phyloP scores from a whole-genome alignment of 2,113 vertebrate species.

The Odontophorus gujanensis region DNA sequence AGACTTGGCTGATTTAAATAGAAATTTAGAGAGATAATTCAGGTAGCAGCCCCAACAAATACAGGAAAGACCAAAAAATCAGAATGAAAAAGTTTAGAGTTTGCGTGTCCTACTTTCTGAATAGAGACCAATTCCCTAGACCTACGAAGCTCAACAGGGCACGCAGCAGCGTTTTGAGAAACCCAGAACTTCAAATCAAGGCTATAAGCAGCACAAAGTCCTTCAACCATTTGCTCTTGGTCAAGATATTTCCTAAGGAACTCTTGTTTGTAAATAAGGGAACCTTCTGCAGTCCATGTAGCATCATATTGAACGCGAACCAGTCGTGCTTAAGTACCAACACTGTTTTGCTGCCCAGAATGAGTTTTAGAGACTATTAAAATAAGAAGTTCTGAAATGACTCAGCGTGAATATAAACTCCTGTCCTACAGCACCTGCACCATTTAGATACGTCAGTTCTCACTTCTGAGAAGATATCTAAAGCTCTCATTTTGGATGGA shows the following conservation, averaged over 20 bases:
- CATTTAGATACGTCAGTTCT: not conserved
- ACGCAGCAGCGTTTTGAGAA: not conserved
- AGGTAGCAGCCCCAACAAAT: not conserved
- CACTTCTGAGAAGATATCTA: not conserved
- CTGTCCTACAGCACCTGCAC: not conserved
- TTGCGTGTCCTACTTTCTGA: not conserved
- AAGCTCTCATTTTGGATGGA: not conserved
- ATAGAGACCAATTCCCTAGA: not conserved
- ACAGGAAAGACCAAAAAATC: not conserved
- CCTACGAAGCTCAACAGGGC: not conserved
- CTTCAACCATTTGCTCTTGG: not conserved
- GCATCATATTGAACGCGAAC: not conserved
- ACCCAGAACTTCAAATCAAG: not conserved
- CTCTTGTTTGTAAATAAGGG: not conserved
- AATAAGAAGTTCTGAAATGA: not conserved
- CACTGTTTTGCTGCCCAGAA: not conserved
- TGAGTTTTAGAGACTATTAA: not conserved
- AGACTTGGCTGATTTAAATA: not conserved
- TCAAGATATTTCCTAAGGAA: not conserved
- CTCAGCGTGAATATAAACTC: not conserved
- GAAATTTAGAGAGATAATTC: not conserved
- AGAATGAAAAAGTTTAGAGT: not conserved
- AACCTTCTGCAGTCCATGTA: not conserved
- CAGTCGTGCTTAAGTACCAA: too few relatives aligned
- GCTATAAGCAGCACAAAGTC: not conserved